These are phyloP conservation scores for Erannis defoliaria DNA, from an alignment of 2,888 invertebrate species.

Conservation along the genomic window DNA sequence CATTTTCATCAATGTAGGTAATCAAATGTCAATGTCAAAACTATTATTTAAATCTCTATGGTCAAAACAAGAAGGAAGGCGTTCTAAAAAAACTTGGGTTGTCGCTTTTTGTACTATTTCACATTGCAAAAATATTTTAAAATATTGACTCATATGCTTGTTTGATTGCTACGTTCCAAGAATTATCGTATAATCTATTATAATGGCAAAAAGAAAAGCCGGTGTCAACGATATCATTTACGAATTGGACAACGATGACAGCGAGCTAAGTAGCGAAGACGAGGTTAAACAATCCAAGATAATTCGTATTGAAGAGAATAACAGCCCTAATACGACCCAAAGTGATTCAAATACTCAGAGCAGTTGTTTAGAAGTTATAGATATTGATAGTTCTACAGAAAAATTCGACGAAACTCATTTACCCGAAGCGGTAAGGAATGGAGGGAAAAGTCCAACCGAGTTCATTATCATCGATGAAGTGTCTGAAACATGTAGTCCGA, in stretches of 20 bases:
- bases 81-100: neutral
- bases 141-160: neutral
- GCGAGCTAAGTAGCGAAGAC: constrained; percentile 78
- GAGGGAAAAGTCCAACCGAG: constrained; percentile 72
- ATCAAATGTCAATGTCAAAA: no score
- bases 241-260: constrained; percentile 82
- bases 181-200: constrained; percentile 2
- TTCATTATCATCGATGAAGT: constrained; percentile 46
- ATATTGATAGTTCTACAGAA: constrained; percentile 53
- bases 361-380: constrained; percentile 52
- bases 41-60: no score
- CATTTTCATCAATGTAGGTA: no score
- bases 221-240: constrained; percentile 81
- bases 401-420: constrained; percentile 50
- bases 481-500: constrained; percentile 40
- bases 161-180: neutral
- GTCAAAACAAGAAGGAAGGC: no score
- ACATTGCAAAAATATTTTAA: neutral
- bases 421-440: constrained; percentile 59
- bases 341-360: constrained; percentile 48
- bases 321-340: constrained; percentile 40
- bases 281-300: constrained; percentile 75
- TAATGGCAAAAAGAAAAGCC: constrained; percentile 79
- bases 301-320: constrained; percentile 56
- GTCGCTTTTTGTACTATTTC: neutral